These are phyloP conservation scores for Protomyctophum bolini DNA, from an alignment of 2,113 vertebrate genomes.

Conservation along the genomic window DNA sequence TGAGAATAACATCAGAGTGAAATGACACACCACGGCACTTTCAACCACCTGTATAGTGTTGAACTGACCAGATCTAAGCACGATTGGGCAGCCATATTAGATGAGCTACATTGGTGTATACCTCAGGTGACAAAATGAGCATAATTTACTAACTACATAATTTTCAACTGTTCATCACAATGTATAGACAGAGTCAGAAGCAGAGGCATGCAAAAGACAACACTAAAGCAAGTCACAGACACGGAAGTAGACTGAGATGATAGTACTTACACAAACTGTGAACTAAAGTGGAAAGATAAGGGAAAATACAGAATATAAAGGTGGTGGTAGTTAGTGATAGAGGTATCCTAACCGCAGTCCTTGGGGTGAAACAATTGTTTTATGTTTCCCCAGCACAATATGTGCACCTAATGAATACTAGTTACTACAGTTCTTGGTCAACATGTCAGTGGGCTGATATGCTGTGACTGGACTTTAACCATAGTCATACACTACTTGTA, in stretches of 20 bases:
- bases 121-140: conserved; percentile 52
- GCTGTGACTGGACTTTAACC: conserved; percentile 11
- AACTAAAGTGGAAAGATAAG: conserved; percentile 84
- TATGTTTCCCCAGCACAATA: conserved; percentile 28
- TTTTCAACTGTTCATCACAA: conserved; percentile 60
- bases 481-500: neutral
- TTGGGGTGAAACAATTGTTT: conserved; percentile 29
- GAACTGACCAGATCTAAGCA: conserved; percentile 62
- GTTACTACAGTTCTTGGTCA: conserved; percentile 4
- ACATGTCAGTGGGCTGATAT: conserved; percentile 39
- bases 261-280: conserved; percentile 86
- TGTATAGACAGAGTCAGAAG: conserved; percentile 57
- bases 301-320: conserved; percentile 86
- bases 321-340: conserved; percentile 77
- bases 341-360: conserved; percentile 46
- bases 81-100: conserved; percentile 62
- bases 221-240: conserved; percentile 72
- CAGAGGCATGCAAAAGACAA: conserved; percentile 70
- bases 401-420: conserved; percentile 12
- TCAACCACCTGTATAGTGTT: conserved; percentile 60
- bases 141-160: conserved; percentile 57
- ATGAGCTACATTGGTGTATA: conserved; percentile 61
- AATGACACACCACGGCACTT: conserved; percentile 62
- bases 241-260: conserved; percentile 76
- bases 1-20: conserved; percentile 54